Percentiles rank a stretch among this genome's conserved stretches.
These are phyloP conservation scores for Kryptopterus vitreolus DNA, from an alignment of 2,797 vertebrate genomes.

Conservation along the genomic window DNA sequence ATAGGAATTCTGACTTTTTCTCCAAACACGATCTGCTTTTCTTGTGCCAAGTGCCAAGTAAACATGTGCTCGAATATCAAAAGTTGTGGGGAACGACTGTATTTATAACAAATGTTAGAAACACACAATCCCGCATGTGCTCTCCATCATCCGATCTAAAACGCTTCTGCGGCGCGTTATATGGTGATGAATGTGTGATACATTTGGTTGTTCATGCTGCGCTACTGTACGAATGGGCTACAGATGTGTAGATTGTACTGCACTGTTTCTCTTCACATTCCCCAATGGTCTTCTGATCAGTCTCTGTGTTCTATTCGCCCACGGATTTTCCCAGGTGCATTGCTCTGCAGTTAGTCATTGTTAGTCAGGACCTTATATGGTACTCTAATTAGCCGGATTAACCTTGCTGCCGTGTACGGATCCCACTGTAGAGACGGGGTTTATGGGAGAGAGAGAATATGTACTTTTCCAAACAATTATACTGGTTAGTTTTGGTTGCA, in stretches of 20 bases:
- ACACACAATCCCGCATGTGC: background rate
- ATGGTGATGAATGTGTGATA: conserved; percentile 43
- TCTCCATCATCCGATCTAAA: background rate
- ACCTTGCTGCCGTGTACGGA: background rate
- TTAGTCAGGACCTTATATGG: background rate
- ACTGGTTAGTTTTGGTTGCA: background rate
- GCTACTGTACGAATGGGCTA: background rate
- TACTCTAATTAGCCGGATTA: background rate
- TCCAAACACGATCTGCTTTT: background rate
- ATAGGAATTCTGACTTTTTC: background rate
- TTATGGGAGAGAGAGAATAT: background rate
- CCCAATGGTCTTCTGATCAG: background rate
- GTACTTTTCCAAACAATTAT: background rate
- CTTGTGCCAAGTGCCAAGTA: background rate
- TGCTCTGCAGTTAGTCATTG: background rate
- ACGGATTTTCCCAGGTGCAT: background rate
- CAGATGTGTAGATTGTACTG: conserved; percentile 3
- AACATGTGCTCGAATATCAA: background rate
- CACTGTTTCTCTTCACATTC: background rate
- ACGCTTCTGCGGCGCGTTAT: conserved; percentile 17
- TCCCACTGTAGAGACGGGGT: background rate
- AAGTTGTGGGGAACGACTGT: background rate
- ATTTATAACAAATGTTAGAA: background rate
- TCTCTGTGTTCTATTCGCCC: background rate
- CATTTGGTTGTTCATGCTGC: conserved; percentile 16